phyloP scores from a whole-genome alignment of 2,797 vertebrate species.

The Hapalemur alaotrensis region DNA sequence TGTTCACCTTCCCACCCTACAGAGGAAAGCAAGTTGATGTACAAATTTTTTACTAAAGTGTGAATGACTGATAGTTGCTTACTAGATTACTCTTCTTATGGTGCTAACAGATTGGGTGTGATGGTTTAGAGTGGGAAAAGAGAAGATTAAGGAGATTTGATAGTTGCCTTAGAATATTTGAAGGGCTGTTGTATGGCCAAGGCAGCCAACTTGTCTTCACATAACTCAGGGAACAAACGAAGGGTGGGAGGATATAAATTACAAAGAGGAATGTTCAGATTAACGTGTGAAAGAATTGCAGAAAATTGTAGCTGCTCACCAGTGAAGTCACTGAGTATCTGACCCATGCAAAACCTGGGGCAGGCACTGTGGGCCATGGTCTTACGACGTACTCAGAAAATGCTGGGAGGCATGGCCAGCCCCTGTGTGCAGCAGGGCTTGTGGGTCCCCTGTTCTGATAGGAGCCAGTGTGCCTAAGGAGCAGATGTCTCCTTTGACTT shows the following conservation, averaged over 20 bases:
- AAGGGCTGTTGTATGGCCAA: neutral
- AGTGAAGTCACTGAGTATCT: neutral
- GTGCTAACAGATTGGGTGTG: neutral
- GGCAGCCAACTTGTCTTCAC: neutral
- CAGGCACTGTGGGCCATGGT: neutral
- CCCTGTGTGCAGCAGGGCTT: accelerated
- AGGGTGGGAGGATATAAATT: neutral
- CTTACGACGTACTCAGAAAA: neutral
- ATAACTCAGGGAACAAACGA: neutral
- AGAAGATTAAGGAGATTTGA: neutral
- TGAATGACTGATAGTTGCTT: neutral
- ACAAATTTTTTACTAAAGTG: neutral
- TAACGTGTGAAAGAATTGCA: accelerated
- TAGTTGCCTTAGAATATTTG: neutral
- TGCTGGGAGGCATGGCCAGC: neutral
- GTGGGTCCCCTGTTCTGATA: accelerated
- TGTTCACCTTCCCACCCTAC: neutral
- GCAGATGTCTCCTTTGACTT: neutral
- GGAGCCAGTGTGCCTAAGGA: accelerated
- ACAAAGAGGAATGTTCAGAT: neutral
- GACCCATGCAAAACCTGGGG: neutral
- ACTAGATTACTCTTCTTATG: neutral
- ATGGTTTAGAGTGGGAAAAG: neutral
- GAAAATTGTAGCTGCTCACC: neutral
- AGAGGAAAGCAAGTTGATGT: neutral